These are phyloP conservation scores for Platichthys flesus DNA, from an alignment of 2,113 vertebrate genomes.

Conservation along the genomic window DNA sequence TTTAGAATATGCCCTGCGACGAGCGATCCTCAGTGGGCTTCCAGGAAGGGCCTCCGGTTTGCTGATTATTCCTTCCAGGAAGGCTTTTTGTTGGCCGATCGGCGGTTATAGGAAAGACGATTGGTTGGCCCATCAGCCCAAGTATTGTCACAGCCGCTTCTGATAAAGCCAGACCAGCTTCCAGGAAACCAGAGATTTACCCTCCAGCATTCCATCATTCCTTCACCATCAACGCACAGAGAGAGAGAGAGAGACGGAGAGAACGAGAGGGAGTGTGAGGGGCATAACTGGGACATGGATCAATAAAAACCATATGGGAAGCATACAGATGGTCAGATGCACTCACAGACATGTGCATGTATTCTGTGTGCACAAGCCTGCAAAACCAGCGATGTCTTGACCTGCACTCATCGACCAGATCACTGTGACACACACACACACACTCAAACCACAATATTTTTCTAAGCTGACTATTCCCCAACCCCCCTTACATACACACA, in stretches of 20 bases:
- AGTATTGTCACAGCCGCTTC: slow-evolving; percentile 80
- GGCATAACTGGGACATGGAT: slow-evolving; percentile 64
- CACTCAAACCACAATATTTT: slow-evolving; percentile 40
- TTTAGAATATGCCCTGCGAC: slow-evolving; percentile 35
- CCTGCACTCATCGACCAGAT: slow-evolving; percentile 33
- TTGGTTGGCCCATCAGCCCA: slow-evolving; percentile 69
- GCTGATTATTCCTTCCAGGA: slow-evolving; percentile 79
- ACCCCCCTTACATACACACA: neutral
- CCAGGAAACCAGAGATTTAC: slow-evolving; percentile 80
- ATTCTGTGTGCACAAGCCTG: slow-evolving; percentile 5
- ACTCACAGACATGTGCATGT: slow-evolving; percentile 24
- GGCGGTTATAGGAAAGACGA: slow-evolving; percentile 68
- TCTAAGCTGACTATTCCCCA: slow-evolving; percentile 30
- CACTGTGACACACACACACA: slow-evolving; percentile 40
- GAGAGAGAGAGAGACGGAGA: slow-evolving; percentile 21
- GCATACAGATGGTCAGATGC: slow-evolving; percentile 49
- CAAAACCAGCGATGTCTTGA: slow-evolving; percentile 9
- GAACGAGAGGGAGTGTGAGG: slow-evolving; percentile 51
- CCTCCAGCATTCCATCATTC: slow-evolving; percentile 80
- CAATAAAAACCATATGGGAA: slow-evolving; percentile 78
- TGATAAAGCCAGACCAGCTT: slow-evolving; percentile 78
- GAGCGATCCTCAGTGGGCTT: slow-evolving; percentile 53
- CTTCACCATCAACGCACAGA: slow-evolving; percentile 69
- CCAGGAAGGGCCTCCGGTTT: slow-evolving; percentile 74
- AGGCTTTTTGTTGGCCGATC: slow-evolving; percentile 72